Base-by-base conservation (phyloP, 2,797 vertebrate genomes). In the Peromyscus melanophrys region DNA sequence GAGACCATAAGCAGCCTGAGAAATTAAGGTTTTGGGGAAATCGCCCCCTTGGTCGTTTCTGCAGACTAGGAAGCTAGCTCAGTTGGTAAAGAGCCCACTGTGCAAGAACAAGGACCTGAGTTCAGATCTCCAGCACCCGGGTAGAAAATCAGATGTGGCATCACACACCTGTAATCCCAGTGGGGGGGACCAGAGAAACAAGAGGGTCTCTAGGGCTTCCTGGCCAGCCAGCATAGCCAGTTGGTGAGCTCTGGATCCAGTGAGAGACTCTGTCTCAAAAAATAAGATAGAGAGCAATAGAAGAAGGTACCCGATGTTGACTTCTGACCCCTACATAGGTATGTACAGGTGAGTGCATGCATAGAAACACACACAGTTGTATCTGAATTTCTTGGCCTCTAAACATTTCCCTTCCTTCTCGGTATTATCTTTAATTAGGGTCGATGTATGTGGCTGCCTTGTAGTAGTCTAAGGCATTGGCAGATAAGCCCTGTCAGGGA, bases 391-490 rank as follows among this genome's bases (percentile, higher is more conserved):
- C 49, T 71, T 21, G 13, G 12, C 43, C 67, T 40, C 46, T 13
- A 27, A 0, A 2, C 85, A 21, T 63, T n/a, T 59, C 83, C 81
- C 52, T 57, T 29, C 76, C 6, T n/a, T 67, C 19, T 88, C 49
- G 29, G 7, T 25, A 49, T 55, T 27, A 21, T 6, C n/a, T 75
- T 13, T 23, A 37, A 0, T 12, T 55, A 23, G 65, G 12, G 25
- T 46, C 10, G 25, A 31, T 19, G 37, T 43, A 0, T 0, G 4
- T 4, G 21, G 29, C 9, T 49, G 0, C 40, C 16, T 55, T 55
- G 55, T 4, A 55, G 52, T 55, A 3, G 23, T 37, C 65, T 63
- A 1, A 73, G 23, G 46, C 17, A 10, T 69, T 55, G 90, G 63
- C 27, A 43, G 40, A 14, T 73, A 55, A 88, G 17, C 49, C 34